Evolutionary conservation across 1,140 invertebrate genomes (phyloP), one percentile per base, ranked within the genome.

Genomic region (Cydia amplana): DNA sequence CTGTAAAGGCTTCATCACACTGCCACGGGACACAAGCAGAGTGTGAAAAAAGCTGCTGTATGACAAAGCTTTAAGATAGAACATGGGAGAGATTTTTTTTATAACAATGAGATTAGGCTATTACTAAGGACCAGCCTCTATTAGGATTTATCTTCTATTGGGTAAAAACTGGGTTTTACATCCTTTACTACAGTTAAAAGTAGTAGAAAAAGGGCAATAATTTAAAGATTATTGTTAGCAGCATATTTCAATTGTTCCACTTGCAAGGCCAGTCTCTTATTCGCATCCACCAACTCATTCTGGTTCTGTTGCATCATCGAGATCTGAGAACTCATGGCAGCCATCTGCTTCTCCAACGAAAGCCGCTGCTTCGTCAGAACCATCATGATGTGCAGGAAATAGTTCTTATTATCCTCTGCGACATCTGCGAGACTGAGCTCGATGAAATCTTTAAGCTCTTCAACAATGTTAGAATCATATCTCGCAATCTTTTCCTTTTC

Each of bases 391-490:
- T 92, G 86, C 0, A 92, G 80, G 74, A 91, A 93, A 81, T 91
- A 91, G 76, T 91, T 91, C 76, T 87, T 85, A 72, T 90, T 93
- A 75, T 92, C 88, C 77, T 91, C 90, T 12, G 90, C 85, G 18
- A 92, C 82, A 82, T 93, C 90, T n/a, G 87, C 85, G 65, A 92
- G 77, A 55, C 85, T 84, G 60, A 89, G 79, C 80, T 86, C 90
- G 2, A 93, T 85, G 74, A 90, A 93, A 78, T 93, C 91, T 82
- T 93, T 93, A n/a, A 93, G 77, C 65, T 93, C 93, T 64, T 92
- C 88, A 36, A 86, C 72, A 36, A 78, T 73, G 64, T 89, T 87
- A 28, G 80, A 77, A 75, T 91, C 87, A 25, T 85, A 74, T 67
- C 75, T 81, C 14, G 77, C 25, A 73, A 20, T 32, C 73, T 79